phyloP scores from a whole-genome alignment of 1,140 invertebrate genomes.

The Heliothis subflexa region DNA sequence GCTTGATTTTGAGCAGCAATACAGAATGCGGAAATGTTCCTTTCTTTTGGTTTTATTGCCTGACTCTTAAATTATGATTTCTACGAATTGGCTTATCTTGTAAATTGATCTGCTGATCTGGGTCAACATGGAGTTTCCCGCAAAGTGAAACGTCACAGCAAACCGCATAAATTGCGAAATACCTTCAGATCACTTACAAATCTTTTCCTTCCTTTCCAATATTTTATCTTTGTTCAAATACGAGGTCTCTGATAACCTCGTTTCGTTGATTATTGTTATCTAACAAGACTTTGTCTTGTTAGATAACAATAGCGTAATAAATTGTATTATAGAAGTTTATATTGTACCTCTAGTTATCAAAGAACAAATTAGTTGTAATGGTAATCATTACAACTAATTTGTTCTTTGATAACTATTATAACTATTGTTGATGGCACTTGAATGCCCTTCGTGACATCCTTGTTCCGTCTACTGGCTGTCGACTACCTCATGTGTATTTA shows the following conservation, averaged over 20 bases:
- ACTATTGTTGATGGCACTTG: conserved; percentile 19
- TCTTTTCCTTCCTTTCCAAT: conserved; percentile 40
- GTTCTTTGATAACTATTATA: too few relatives aligned
- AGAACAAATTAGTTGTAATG: conserved; percentile 20
- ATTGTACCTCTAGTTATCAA: conserved; percentile 18
- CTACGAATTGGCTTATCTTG: not conserved
- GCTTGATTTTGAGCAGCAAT: not conserved
- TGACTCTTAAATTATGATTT: too few relatives aligned
- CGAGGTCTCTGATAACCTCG: conserved; percentile 25
- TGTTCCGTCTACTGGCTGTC: not conserved
- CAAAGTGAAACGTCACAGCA: not conserved
- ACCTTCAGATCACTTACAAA: conserved; percentile 4
- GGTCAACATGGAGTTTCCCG: conserved; percentile 33
- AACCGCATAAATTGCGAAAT: conserved; percentile 8
- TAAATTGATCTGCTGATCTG: not conserved
- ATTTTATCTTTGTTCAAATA: conserved; percentile 30
- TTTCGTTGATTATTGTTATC: conserved; percentile 23
- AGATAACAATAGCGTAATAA: conserved; percentile 28
- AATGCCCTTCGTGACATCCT: conserved; percentile 17
- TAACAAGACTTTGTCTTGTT: too few relatives aligned
- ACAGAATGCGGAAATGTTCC: too few relatives aligned
- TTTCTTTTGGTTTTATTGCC: too few relatives aligned
- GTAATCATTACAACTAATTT: too few relatives aligned
- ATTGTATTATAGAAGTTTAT: conserved; percentile 25
- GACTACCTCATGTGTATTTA: too few relatives aligned